Conservation (phyloP, 2,797 vertebrate species). For the Myotis daubentonii region DNA sequence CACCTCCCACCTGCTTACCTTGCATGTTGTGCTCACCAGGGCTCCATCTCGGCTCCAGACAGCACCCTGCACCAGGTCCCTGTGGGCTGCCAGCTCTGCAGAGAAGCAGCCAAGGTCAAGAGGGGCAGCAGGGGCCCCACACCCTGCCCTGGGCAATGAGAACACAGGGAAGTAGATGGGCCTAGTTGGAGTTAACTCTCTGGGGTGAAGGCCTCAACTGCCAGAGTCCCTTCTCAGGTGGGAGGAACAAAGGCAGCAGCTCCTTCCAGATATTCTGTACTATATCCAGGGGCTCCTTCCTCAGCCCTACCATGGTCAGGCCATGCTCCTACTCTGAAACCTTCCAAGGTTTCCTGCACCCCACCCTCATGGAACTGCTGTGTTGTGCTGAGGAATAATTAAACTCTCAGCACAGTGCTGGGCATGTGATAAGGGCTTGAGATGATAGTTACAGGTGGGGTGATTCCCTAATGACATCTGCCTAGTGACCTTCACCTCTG, state of each 20-base stretch:
- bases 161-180: background rate
- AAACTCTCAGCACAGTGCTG: background rate
- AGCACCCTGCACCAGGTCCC: constrained; percentile 92
- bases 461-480: background rate
- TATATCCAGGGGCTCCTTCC: background rate
- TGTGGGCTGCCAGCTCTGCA: constrained; percentile 91
- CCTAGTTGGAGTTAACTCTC: background rate
- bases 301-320: background rate
- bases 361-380: accelerated
- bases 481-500: background rate
- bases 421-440: background rate
- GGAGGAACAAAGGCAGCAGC: background rate
- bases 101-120: constrained; percentile 14
- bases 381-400: background rate
- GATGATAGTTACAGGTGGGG: background rate
- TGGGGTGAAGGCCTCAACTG: background rate
- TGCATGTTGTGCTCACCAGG: constrained; percentile 93
- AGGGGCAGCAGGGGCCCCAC: background rate
- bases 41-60: constrained; percentile 93
- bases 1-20: constrained; percentile 85
- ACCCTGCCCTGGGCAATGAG: background rate
- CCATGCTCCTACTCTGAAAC: background rate
- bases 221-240: background rate
- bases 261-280: background rate
- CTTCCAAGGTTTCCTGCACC: background rate